Evolutionary conservation across 2,888 invertebrate species (phyloP).

Genomic region (Incurvaria masculella): DNA sequence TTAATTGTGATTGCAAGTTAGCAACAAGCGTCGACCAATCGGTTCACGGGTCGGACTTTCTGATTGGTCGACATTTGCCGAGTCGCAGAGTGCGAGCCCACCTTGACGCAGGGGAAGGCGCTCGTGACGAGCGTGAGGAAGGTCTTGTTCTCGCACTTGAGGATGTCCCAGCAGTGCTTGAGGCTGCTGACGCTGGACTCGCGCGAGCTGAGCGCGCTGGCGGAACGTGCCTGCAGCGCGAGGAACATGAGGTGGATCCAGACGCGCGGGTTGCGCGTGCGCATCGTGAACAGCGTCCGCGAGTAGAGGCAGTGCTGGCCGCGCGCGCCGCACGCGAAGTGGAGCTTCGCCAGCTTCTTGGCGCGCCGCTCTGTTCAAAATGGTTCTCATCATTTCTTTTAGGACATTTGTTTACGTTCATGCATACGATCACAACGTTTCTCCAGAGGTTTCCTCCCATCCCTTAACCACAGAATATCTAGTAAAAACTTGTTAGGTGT

Average conservation of each 20-base stretch:
- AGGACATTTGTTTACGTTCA: neutral
- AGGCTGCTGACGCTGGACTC: slow-evolving; percentile 79
- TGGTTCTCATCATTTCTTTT: too few relatives aligned
- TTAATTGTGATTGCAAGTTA: too few relatives aligned
- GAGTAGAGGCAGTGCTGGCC: slow-evolving; percentile 86
- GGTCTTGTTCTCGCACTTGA: slow-evolving; percentile 87
- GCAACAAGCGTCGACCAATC: too few relatives aligned
- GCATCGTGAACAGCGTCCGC: slow-evolving; percentile 73
- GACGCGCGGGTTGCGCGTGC: slow-evolving; percentile 76
- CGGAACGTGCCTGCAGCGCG: slow-evolving; percentile 80
- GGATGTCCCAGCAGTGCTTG: slow-evolving; percentile 92
- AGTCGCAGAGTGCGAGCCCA: too few relatives aligned
- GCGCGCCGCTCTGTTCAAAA: slow-evolving; percentile 74
- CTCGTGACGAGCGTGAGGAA: slow-evolving; percentile 90
- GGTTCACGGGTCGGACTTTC: too few relatives aligned
- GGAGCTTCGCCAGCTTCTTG: slow-evolving; percentile 82
- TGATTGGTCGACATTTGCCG: too few relatives aligned
- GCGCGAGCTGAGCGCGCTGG: slow-evolving; percentile 74
- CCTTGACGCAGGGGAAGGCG: slow-evolving; percentile 88
- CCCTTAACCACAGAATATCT: too few relatives aligned
- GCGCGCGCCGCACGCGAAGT: slow-evolving; percentile 85
- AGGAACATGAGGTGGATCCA: slow-evolving; percentile 98
- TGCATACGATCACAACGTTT: neutral
- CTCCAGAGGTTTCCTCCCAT: neutral
- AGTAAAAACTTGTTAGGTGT: too few relatives aligned